Conservation (phyloP, 1,140 invertebrate species). For the Camponotus vicinus region DNA sequence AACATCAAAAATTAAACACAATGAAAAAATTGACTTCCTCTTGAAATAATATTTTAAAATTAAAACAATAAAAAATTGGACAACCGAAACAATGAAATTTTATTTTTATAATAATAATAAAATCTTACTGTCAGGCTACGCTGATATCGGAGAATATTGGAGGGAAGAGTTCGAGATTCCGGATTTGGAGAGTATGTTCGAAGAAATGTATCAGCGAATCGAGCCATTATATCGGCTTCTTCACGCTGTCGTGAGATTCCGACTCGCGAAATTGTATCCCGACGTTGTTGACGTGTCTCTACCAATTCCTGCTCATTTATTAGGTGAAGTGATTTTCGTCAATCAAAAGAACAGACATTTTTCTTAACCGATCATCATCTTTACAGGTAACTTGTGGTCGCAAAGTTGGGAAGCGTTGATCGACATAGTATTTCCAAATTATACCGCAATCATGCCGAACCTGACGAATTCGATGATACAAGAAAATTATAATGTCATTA, state of each 20-base stretch:
- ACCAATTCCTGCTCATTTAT: constrained; percentile 35
- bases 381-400: constrained; percentile 40
- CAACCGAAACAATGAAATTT: not conserved
- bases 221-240: constrained; percentile 89
- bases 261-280: constrained; percentile 81
- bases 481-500: constrained; percentile 77
- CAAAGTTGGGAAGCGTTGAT: constrained; percentile 40
- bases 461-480: not conserved
- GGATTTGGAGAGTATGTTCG: constrained; percentile 85
- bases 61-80: not conserved
- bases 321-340: constrained; percentile 4
- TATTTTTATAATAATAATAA: constrained; percentile 13
- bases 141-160: constrained; percentile 39
- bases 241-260: constrained; percentile 89
- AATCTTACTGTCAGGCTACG: constrained; percentile 19
- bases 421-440: constrained; percentile 9
- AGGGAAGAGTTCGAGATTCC: constrained; percentile 57
- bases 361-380: not conserved
- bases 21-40: not conserved
- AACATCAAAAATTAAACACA: too few relatives aligned
- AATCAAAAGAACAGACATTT: not conserved
- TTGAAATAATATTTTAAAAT: not conserved
- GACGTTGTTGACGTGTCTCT: not conserved
- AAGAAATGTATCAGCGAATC: constrained; percentile 87
- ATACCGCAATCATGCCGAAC: not conserved